A percentile compares a stretch with the other conserved stretches of the same genome.
Conservation (phyloP, 2,113 vertebrate genomes). For the Corvus cornix region DNA sequence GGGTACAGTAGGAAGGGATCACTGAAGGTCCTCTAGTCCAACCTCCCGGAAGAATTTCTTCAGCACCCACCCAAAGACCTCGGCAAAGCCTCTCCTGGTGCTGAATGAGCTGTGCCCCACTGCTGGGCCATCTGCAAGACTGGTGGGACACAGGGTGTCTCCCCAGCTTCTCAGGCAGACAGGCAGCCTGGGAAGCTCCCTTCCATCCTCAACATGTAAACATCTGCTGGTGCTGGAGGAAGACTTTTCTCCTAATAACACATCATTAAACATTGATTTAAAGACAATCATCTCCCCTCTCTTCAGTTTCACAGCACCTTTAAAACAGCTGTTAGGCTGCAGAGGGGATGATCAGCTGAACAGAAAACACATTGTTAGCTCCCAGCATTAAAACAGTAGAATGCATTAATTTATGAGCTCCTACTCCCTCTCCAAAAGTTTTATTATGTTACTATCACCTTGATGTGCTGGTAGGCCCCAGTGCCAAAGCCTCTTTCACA, state of each 20-base stretch:
- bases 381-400: slow-evolving; percentile 66
- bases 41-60: background rate
- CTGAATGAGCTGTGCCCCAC: fast-evolving
- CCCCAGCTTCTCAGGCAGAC: background rate
- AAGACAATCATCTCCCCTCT: slow-evolving; percentile 64
- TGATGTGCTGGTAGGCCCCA: slow-evolving; percentile 38
- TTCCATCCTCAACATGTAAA: slow-evolving; percentile 12
- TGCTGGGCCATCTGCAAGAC: background rate
- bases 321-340: slow-evolving; percentile 66
- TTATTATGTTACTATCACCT: slow-evolving; percentile 63
- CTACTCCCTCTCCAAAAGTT: slow-evolving; percentile 48
- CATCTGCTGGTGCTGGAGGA: slow-evolving; percentile 35
- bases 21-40: background rate
- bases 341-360: slow-evolving; percentile 27
- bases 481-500: slow-evolving; percentile 60
- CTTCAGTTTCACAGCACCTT: slow-evolving; percentile 65
- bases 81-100: background rate
- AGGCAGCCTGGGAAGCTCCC: background rate
- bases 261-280: slow-evolving; percentile 69
- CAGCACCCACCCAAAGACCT: background rate
- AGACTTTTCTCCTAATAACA: slow-evolving; percentile 59
- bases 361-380: slow-evolving; percentile 68
- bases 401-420: slow-evolving; percentile 72
- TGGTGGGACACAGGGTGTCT: fast-evolving
- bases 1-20: background rate